Evolutionary conservation across 2,113 vertebrate species (phyloP), one percentile per base, ranked within the genome.

Genomic region (Myotis brandtii): DNA sequence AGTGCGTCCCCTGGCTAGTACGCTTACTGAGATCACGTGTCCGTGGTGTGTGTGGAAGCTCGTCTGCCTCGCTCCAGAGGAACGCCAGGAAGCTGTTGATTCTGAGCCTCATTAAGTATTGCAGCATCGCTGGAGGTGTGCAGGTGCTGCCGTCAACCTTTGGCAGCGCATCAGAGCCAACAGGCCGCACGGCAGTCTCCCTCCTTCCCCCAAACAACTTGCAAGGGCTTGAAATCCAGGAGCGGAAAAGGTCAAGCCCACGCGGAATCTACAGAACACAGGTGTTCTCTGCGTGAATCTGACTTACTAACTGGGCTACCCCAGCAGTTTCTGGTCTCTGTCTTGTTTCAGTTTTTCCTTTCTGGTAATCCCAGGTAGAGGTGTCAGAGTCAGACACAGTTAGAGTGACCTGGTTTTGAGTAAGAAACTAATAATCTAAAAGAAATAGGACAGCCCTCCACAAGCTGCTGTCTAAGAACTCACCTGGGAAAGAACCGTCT

Each of bases 261-360:
- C 3, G 18, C 25, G 13, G 13, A 7, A 6, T 30, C n/a, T 37
- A 1, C 34, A 37, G 46, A 21, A 37, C 9, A 18, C 4, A 0
- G 1, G 0, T 20, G 52, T 64, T 20, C 37, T 62, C 34, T 48
- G 25, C 76, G 8, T 3, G 4, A 2, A n/a, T 10, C 23, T 40
- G 67, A 18, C 27, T 69, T 9, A 23, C 9, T 7, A 18, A 0
- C 34, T 4, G 32, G 30, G 73, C 59, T 4, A 3, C 13, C 11
- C 67, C 82, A 52, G 56, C n/a, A 2, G 6, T n/a, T 30, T 66
- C 43, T 40, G 48, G 6, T 62, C 59, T 81, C 7, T 20, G 14
- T 54, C 43, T 66, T 95, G 12, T 66, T 94, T 86, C 70, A 34
- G n/a, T 52, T 67, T 82, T 54, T 70, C n/a, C 32, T 82, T 67